A percentile compares a stretch with the other conserved stretches of the same genome.
phyloP scores from a whole-genome alignment of 2,113 vertebrate species.

The Catharus minimus region DNA sequence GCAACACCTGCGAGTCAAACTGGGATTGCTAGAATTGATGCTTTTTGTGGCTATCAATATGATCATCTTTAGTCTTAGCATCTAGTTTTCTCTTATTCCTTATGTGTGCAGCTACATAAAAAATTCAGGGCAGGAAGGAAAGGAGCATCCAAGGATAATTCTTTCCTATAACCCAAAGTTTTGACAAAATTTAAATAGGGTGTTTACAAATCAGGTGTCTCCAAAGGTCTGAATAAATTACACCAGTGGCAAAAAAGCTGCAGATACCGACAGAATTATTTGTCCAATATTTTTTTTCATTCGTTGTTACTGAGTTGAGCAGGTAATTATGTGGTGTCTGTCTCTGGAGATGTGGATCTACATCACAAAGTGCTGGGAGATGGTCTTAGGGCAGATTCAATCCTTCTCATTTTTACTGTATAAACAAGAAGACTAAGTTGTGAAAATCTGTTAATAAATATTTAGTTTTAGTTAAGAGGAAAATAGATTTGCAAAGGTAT shows the following conservation, averaged over 20 bases:
- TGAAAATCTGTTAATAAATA: neutral
- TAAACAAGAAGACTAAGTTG: neutral
- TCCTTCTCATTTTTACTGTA: neutral
- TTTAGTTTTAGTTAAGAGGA: neutral
- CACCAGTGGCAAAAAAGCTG: neutral
- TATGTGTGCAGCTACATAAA: neutral
- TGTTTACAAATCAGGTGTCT: neutral
- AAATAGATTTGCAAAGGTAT: neutral
- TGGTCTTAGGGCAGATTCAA: neutral
- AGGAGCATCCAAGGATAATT: neutral
- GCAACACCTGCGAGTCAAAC: neutral
- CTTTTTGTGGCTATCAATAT: neutral
- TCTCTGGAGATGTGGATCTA: neutral
- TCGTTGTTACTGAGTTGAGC: neutral
- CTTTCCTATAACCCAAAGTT: neutral
- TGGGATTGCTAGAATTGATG: neutral
- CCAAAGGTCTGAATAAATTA: neutral
- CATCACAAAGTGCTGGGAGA: neutral
- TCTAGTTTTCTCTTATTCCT: neutral
- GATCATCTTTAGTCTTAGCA: neutral
- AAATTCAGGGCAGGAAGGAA: accelerated
- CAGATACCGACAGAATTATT: neutral
- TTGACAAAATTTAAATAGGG: neutral
- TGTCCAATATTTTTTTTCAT: neutral
- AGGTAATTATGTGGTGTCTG: neutral